Evolutionary conservation across 2,113 vertebrate species (phyloP).

Genomic region (Collichthys lucidus): DNA sequence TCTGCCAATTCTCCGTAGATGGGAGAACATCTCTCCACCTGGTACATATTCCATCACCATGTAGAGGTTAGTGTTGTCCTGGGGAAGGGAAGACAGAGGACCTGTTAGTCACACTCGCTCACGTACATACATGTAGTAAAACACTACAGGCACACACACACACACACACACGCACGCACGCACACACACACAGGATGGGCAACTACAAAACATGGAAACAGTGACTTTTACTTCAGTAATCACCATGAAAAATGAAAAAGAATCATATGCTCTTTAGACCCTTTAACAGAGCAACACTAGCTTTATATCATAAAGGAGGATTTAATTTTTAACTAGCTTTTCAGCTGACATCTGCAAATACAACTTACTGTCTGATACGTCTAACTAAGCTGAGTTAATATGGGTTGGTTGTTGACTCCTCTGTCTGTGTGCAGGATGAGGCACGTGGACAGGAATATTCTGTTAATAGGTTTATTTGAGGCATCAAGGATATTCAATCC

Average conservation of each 20-base stretch:
- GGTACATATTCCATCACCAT: constrained; percentile 97
- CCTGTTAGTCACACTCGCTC: constrained; percentile 38
- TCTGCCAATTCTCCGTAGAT: constrained; percentile 91
- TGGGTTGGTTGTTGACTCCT: constrained; percentile 23
- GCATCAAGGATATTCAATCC: constrained; percentile 52
- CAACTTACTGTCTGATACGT: not conserved
- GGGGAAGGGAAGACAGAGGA: constrained; percentile 39
- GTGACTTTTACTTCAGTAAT: not conserved
- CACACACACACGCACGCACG: not conserved
- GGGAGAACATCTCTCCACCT: constrained; percentile 95
- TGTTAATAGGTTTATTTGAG: constrained; percentile 76
- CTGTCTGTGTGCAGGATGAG: constrained; percentile 24
- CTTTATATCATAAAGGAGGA: not conserved
- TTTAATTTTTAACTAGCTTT: not conserved
- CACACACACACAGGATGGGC: not conserved
- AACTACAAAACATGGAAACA: not conserved
- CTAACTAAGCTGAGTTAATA: not conserved
- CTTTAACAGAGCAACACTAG: not conserved
- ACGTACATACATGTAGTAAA: not conserved
- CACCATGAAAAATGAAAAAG: not conserved
- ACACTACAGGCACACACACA: not conserved
- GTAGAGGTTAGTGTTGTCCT: constrained; percentile 94
- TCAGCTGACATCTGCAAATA: not conserved
- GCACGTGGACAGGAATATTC: constrained; percentile 47
- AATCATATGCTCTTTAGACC: not conserved